phyloP scores from a whole-genome alignment of 2,113 vertebrate species.

The Corythornis cristatus region DNA sequence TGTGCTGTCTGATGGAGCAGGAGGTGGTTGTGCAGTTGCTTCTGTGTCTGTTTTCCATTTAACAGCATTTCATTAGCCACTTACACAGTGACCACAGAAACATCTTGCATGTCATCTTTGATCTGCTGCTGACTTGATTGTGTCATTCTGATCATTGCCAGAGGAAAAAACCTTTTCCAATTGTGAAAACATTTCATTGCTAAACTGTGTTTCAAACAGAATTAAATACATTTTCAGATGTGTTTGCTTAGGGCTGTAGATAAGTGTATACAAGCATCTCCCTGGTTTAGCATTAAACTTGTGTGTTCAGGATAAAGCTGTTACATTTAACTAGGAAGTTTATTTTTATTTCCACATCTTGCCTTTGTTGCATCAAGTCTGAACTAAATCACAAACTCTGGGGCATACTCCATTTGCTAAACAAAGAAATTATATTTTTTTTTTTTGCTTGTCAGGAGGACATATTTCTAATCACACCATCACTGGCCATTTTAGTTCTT shows the following conservation, averaged over 20 bases:
- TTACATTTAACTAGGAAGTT: not conserved
- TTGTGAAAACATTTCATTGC: not conserved
- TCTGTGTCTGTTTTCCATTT: not conserved
- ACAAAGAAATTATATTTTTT: not conserved
- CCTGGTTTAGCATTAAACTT: not conserved
- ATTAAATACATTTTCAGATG: not conserved
- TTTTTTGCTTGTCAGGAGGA: not conserved
- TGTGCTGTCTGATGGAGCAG: slow-evolving; percentile 81
- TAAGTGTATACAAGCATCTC: not conserved
- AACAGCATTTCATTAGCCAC: not conserved
- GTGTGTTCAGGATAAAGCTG: not conserved
- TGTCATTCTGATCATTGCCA: not conserved
- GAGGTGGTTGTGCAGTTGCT: slow-evolving; percentile 2
- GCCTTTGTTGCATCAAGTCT: not conserved
- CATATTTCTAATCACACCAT: not conserved
- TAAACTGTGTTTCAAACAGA: not conserved
- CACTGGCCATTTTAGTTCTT: not conserved
- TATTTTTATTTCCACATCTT: not conserved
- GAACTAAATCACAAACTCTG: not conserved
- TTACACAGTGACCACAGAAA: too few species aligned
- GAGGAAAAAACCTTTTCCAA: not conserved
- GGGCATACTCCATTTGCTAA: not conserved
- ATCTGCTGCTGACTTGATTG: slow-evolving; percentile 23
- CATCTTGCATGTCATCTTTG: not conserved
- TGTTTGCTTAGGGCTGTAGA: not conserved